Evolutionary conservation across 2,888 invertebrate genomes (phyloP).

Genomic region (Parnassius apollo): DNA sequence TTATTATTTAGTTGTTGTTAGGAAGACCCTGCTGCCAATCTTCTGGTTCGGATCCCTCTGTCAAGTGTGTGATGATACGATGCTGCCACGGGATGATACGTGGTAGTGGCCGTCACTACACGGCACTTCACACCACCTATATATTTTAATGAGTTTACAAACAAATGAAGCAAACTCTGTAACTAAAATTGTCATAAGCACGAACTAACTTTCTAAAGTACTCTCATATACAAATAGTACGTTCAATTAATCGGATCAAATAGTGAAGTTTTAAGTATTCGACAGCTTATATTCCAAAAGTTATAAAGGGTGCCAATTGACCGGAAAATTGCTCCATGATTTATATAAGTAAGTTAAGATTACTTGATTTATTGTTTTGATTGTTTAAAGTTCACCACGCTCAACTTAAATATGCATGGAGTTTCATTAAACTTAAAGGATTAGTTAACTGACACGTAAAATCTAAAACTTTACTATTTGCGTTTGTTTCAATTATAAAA

Average conservation of each 20-base stretch:
- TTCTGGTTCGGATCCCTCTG: no score
- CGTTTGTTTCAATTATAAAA: conserved; percentile 35
- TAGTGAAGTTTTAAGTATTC: background rate
- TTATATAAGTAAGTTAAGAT: conserved; percentile 25
- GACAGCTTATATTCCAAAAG: conserved; percentile 16
- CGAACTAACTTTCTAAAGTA: no score
- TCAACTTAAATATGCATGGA: conserved; percentile 20
- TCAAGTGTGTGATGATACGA: no score
- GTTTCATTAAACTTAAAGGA: conserved; percentile 25
- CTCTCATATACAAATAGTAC: no score
- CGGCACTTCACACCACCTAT: no score
- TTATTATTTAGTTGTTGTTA: no score
- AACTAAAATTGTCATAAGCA: no score
- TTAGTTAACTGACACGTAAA: conserved; percentile 21
- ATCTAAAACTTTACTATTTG: conserved; percentile 4
- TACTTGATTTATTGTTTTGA: conserved; percentile 26
- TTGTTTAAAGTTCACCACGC: background rate
- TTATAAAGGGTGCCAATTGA: conserved; percentile 15
- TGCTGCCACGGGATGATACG: no score
- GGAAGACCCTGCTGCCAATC: no score
- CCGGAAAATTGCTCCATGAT: conserved; percentile 26
- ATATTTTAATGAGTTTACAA: no score
- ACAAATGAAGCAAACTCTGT: no score
- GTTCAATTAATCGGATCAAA: background rate
- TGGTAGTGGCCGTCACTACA: no score